Evolutionary conservation across 2,888 invertebrate species (phyloP), one percentile per base, ranked within the genome.

Genomic region (Phymatocera aterrima): DNA sequence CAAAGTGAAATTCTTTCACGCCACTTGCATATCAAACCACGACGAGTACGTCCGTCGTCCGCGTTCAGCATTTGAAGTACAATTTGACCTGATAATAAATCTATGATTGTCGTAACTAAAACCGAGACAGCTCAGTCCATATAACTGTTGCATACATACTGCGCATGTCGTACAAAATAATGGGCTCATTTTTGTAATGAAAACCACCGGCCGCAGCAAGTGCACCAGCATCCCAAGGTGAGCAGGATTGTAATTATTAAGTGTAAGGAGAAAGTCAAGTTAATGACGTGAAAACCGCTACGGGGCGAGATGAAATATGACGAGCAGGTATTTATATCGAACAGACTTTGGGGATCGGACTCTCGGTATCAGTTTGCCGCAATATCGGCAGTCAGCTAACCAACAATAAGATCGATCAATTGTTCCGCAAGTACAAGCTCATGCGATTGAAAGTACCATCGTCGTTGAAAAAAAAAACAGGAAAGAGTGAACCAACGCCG

Each of bases 1-100:
- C 34, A 72, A 72, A 72, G 72, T 72, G 72, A 72, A 72, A 72
- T 72, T 72, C 72, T 72, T 72, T 72, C 72, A 72, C 72, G 72
- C 72, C 0, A 18, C 72, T 72, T 48, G 72, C 48, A 48, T 51
- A 72, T 72, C 72, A 72, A 72, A 72, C 21, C 48, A 51, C n/a
- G n/a, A n/a, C n/a, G n/a, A n/a, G n/a, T n/a, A n/a, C 18, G 72
- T 51, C 34, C 18, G 51, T 15, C 15, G 46, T 46, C 21, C 72
- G 72, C 72, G 48, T 48, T 5, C 31, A 51, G 72, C 72, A 72
- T 72, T 72, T 72, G 72, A 72, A 72, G 48, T 51, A 72, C 48
- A 34, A 10, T 51, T 72, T 51, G 72, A 51, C 10, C 72, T 51
- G 72, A 51, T 72, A 28, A 34, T 72, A 72, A 72, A 72, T 72